phyloP scores from a whole-genome alignment of 2,888 invertebrate genomes.

The Zaprionus bogoriensis region DNA sequence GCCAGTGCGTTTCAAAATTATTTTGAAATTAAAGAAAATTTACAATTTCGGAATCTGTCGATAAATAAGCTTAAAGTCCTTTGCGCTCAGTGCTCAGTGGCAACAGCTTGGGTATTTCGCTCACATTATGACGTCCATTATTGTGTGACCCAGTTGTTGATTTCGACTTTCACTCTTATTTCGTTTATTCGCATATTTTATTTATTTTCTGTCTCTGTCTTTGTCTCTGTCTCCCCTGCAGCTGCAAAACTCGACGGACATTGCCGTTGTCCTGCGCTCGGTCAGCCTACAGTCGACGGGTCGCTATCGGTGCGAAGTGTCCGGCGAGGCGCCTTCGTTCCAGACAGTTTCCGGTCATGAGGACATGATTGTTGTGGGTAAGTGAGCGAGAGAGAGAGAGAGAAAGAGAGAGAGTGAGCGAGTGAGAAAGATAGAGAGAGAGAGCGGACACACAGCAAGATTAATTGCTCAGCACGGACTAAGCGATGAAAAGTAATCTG shows the following conservation, averaged over 20 bases:
- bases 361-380: conserved; percentile 90
- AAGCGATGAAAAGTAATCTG: conserved; percentile 76
- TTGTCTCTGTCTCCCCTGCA: conserved; percentile 71
- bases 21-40: background rate
- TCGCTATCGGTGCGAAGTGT: conserved; percentile 90
- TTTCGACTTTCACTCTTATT: conserved; percentile 33
- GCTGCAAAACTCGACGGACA: conserved; percentile 87
- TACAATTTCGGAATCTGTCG: background rate
- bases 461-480: conserved; percentile 70
- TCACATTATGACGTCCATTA: background rate
- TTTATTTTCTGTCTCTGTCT: conserved; percentile 1
- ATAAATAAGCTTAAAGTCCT: too few relatives aligned
- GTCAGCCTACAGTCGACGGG: conserved; percentile 89
- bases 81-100: too few relatives aligned
- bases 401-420: background rate
- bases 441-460: conserved; percentile 48
- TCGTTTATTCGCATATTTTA: background rate
- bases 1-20: background rate
- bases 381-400: conserved; percentile 74
- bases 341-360: conserved; percentile 89
- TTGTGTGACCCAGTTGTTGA: conserved; percentile 8
- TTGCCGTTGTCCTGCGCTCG: conserved; percentile 86
- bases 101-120: background rate
- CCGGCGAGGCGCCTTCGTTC: conserved; percentile 90
- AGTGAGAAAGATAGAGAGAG: background rate